A percentile compares a stretch with the other conserved stretches of the same genome.
These are phyloP conservation scores for Archips crataeganus DNA, from an alignment of 2,888 invertebrate species.

Conservation along the genomic window DNA sequence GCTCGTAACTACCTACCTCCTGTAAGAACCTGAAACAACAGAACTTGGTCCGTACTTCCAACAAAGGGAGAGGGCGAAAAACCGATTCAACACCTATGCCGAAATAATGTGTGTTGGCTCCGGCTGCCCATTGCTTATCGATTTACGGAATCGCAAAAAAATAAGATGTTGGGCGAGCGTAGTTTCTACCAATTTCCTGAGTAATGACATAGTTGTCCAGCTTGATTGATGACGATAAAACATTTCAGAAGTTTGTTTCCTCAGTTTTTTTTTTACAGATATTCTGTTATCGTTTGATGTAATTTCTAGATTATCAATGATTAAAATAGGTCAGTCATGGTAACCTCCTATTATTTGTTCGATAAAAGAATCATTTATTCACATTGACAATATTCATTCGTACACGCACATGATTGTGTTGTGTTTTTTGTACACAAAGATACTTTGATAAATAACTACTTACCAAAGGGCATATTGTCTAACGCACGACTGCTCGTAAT, in stretches of 20 bases:
- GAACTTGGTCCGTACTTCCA: neutral
- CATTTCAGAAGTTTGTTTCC: neutral
- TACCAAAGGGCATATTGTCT: no score
- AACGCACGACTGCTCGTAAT: no score
- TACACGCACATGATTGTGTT: neutral
- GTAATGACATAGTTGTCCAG: conserved; percentile 22
- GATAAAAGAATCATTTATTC: neutral
- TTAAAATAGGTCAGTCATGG: neutral
- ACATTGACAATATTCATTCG: neutral
- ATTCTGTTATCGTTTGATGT: neutral
- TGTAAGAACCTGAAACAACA: neutral
- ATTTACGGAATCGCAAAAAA: conserved; percentile 25
- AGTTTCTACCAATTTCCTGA: conserved; percentile 25
- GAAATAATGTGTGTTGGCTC: conserved; percentile 9
- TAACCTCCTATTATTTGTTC: neutral
- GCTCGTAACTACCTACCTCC: neutral
- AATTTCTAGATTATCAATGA: neutral
- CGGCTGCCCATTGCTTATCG: conserved; percentile 12
- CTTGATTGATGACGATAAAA: conserved; percentile 33
- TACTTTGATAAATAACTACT: no score
- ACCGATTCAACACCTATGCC: conserved; percentile 8
- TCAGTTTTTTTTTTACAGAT: neutral
- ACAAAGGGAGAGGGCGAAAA: neutral
- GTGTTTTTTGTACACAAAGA: neutral
- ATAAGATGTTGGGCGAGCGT: conserved; percentile 26